Conservation (phyloP, 35 echinoderm and acorn worm species). For the Stichopus chloronotus region DNA sequence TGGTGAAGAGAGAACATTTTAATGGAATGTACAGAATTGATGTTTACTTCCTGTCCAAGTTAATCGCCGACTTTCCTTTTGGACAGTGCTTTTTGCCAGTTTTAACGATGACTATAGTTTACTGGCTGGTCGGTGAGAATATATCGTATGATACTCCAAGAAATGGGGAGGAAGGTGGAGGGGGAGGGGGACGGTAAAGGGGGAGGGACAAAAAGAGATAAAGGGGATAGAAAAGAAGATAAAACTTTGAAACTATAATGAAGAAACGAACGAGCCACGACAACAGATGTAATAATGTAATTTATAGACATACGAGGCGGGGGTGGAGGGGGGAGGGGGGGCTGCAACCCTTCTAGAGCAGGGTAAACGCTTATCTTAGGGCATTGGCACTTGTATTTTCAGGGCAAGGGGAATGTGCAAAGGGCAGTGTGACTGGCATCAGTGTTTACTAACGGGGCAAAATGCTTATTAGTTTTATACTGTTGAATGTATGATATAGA, state of each 20-base stretch:
- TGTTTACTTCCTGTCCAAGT: slow-evolving; percentile 72
- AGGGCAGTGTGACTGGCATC: too few species aligned
- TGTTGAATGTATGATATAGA: too few species aligned
- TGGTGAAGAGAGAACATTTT: slow-evolving; percentile 83
- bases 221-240: not conserved
- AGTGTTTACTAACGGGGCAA: too few species aligned
- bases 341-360: not conserved
- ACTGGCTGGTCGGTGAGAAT: slow-evolving; percentile 71
- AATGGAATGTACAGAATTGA: slow-evolving; percentile 90
- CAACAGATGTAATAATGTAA: too few species aligned
- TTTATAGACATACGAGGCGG: not conserved
- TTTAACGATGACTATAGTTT: slow-evolving; percentile 29
- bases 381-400: too few species aligned
- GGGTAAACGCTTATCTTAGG: too few species aligned
- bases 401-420: too few species aligned
- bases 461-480: too few species aligned
- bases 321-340: too few species aligned
- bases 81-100: slow-evolving; percentile 37
- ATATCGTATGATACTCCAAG: not conserved
- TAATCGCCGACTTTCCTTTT: slow-evolving; percentile 68
- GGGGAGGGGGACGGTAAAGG: not conserved
- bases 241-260: not conserved
- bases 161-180: not conserved
- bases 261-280: not conserved
- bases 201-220: too few species aligned